Conservation (phyloP, 2,888 invertebrate genomes). For the Drosophila melanocephala region DNA sequence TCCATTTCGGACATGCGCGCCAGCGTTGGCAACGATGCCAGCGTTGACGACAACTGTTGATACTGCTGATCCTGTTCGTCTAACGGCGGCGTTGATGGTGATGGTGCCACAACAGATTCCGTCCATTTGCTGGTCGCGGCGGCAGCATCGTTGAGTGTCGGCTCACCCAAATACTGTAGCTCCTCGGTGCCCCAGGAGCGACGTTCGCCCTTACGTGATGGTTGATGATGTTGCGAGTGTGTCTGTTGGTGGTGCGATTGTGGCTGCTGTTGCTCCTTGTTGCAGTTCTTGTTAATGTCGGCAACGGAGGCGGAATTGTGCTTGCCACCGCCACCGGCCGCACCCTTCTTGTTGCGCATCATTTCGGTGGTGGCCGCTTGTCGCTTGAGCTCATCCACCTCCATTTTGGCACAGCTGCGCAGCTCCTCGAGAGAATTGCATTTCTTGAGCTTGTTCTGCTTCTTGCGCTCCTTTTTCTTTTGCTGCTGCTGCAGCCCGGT, state of each 20-base stretch:
- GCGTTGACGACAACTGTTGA: constrained; percentile 1
- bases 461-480: constrained; percentile 86
- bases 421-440: constrained; percentile 93
- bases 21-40: constrained; percentile 48
- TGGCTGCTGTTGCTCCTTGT: constrained; percentile 46
- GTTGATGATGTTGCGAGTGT: constrained; percentile 11
- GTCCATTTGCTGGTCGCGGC: constrained; percentile 21
- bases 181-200: constrained; percentile 90
- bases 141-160: constrained; percentile 3
- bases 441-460: constrained; percentile 87
- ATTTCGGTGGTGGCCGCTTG: constrained; percentile 83
- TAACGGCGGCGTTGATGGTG: constrained; percentile 29
- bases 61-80: constrained; percentile 10
- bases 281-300: constrained; percentile 80
- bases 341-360: constrained; percentile 74
- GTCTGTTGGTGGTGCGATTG: constrained; percentile 26
- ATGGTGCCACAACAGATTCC: constrained; percentile 5
- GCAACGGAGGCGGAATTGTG: constrained; percentile 77
- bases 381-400: constrained; percentile 87
- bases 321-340: constrained; percentile 47
- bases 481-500: constrained; percentile 55
- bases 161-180: constrained; percentile 86
- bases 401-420: constrained; percentile 90
- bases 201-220: constrained; percentile 85
- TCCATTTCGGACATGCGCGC: constrained; percentile 80